Base-by-base conservation (phyloP, 2,113 vertebrate genomes). In the Romanogobio albipinnatus region DNA sequence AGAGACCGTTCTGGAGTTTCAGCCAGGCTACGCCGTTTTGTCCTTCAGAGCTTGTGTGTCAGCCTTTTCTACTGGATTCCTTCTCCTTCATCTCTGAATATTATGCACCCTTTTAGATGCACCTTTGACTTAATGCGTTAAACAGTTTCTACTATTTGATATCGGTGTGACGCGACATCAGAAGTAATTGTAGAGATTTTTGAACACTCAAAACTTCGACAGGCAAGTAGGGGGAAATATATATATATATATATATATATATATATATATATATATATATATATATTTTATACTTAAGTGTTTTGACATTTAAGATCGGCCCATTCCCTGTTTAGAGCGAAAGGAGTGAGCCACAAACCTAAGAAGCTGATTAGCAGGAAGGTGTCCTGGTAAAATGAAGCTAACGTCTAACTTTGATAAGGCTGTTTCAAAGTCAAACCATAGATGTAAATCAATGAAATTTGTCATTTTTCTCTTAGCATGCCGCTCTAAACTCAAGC, bases 351-450 rank as follows among this genome's bases (percentile, higher is more conserved):
- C 17, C 45, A 39, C 68, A 43, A 82, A 51, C 79, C 80, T 74
- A 78, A 74, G 78, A 24, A 71, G 92, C 92, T 93, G 93, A 93
- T 92, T 92, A 91, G 88, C 81, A 90, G 93, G 92, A 89, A n/a
- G 5, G 7, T 45, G 51, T 90, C 91, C 91, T 93, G 89, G 86
- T 93, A 91, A 93, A 90, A 93, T 93, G 91, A 93, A 90, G 92
- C 92, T 84, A 86, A 81, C 80, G 14, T 87, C 73, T 76, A 22
- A 56, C 9, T 1, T 53, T 78, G 22, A 49, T 56, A 13, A 77
- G 76, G 59, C 76, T 59, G 24, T 85, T 85, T 64, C n/a, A 62
- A 33, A 51, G 75, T 77, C 51, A 56, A 33, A 33, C 1, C 70
- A n/a, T 77, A 77, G 33, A 62, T 81, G 45, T 70, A 36, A 70